Conservation (phyloP, 1,140 invertebrate genomes). For the Pseudomyrmex cubaensis region DNA sequence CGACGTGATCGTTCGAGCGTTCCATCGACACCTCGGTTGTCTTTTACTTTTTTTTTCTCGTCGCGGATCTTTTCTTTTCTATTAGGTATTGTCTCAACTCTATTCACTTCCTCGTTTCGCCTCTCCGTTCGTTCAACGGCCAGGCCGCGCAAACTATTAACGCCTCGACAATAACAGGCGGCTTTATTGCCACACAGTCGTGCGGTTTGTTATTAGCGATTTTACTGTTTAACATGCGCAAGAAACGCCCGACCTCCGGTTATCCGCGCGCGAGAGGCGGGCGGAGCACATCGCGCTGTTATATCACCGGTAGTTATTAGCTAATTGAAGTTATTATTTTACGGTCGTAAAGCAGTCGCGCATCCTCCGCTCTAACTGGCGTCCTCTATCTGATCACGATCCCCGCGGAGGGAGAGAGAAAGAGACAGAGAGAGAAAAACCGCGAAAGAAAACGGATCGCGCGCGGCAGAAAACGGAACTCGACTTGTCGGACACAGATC, state of each 20-base stretch:
- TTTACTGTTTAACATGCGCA: slow-evolving; percentile 62
- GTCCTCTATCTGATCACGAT: slow-evolving; percentile 9
- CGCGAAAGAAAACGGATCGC: neutral
- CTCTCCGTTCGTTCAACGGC: neutral
- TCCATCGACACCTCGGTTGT: slow-evolving; percentile 3
- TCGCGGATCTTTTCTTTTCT: neutral
- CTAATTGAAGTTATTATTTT: slow-evolving; percentile 67
- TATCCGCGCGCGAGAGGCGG: neutral
- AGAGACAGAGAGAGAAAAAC: neutral
- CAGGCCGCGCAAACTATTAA: slow-evolving; percentile 1
- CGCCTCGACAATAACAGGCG: neutral
- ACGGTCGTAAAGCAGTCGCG: slow-evolving; percentile 23
- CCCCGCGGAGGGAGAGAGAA: neutral
- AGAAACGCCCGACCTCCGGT: slow-evolving; percentile 19
- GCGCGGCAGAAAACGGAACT: neutral
- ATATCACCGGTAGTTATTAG: slow-evolving; percentile 55
- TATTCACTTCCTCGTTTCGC: slow-evolving; percentile 12
- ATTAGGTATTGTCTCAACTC: neutral
- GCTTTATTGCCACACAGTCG: slow-evolving; percentile 16
- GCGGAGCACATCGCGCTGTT: neutral
- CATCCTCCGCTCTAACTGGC: neutral
- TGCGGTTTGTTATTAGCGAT: slow-evolving; percentile 72
- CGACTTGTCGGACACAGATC: slow-evolving; percentile 37
- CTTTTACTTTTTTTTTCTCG: slow-evolving; percentile 8
- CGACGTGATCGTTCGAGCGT: slow-evolving; percentile 11